These are phyloP conservation scores for Drosophila meridionalis DNA, from an alignment of 2,888 invertebrate species.

Conservation along the genomic window DNA sequence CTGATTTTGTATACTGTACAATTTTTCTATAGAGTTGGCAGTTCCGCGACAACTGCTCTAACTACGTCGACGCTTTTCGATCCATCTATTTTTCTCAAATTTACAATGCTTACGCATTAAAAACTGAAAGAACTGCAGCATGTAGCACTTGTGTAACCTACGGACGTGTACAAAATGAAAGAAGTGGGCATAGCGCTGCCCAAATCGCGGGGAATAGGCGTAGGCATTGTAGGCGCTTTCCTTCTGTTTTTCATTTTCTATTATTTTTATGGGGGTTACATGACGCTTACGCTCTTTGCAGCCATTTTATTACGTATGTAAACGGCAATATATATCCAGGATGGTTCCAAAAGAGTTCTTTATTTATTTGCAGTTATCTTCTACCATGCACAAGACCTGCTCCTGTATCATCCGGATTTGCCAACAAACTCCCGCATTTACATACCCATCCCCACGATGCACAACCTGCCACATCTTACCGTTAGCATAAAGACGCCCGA, in stretches of 20 bases:
- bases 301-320: slow-evolving; percentile 90
- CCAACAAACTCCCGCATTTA: slow-evolving; percentile 95
- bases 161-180: slow-evolving; percentile 67
- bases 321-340: neutral
- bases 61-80: slow-evolving; percentile 34
- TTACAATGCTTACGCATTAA: slow-evolving; percentile 16
- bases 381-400: slow-evolving; percentile 93
- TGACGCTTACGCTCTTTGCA: slow-evolving; percentile 89
- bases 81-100: slow-evolving; percentile 26
- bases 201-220: slow-evolving; percentile 89
- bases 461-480: slow-evolving; percentile 94
- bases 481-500: slow-evolving; percentile 91
- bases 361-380: slow-evolving; percentile 88
- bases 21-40: slow-evolving; percentile 32
- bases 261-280: slow-evolving; percentile 92
- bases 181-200: slow-evolving; percentile 81
- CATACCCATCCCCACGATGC: slow-evolving; percentile 94
- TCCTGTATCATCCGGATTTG: slow-evolving; percentile 95
- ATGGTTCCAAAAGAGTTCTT: neutral
- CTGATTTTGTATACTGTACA: slow-evolving; percentile 31
- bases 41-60: slow-evolving; percentile 24
- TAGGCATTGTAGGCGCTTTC: slow-evolving; percentile 90
- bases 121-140: slow-evolving; percentile 34
- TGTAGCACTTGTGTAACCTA: slow-evolving; percentile 40
- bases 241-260: slow-evolving; percentile 91